phyloP scores from a whole-genome alignment of 2,113 vertebrate genomes.

The Silurus asotus region DNA sequence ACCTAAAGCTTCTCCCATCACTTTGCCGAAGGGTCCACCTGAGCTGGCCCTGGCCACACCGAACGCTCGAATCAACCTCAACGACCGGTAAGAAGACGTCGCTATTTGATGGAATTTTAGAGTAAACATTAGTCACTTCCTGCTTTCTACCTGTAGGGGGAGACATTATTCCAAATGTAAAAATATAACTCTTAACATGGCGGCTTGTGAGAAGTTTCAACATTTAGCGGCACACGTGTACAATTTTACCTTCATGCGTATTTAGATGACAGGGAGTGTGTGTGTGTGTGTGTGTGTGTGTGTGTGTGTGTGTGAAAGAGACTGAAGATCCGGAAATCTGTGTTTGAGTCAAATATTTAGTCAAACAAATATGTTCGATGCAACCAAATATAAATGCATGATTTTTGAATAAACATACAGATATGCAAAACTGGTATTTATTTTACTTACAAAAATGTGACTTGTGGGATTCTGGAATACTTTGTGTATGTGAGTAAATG shows the following conservation, averaged over 20 bases:
- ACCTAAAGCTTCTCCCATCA: slow-evolving; percentile 46
- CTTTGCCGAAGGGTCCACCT: slow-evolving; percentile 60
- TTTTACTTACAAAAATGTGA: no score
- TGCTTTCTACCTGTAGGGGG: neutral
- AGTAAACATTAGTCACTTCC: neutral
- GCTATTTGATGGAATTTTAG: no score
- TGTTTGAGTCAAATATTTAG: neutral
- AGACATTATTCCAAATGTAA: neutral
- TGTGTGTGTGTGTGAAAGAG: neutral
- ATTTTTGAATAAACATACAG: no score
- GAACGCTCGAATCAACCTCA: slow-evolving; percentile 84
- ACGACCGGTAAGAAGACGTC: slow-evolving; percentile 78
- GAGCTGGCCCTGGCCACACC: slow-evolving; percentile 64
- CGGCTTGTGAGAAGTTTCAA: neutral
- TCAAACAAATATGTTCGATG: no score
- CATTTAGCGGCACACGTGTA: neutral
- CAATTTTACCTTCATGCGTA: neutral
- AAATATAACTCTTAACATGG: neutral
- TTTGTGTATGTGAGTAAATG: no score
- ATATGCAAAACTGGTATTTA: no score
- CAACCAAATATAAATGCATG: no score
- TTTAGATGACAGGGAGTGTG: neutral
- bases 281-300: neutral
- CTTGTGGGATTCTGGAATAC: no score
- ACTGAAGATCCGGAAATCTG: neutral